Evolutionary conservation across 2,888 invertebrate genomes (phyloP).

Genomic region (Zele albiditarsus): DNA sequence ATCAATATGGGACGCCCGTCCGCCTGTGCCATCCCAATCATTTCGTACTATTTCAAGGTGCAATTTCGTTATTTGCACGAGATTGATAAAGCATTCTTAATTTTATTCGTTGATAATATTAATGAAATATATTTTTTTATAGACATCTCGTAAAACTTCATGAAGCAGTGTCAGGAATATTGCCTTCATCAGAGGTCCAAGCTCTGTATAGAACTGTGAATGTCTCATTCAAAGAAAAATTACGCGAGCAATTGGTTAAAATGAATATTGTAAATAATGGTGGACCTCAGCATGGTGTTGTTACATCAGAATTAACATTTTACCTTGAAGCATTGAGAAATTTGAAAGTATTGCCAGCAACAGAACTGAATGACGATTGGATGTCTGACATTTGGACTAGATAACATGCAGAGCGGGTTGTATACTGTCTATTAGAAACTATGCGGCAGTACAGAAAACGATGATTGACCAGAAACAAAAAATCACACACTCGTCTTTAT

Average conservation of each 20-base stretch:
- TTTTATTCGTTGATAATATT: slow-evolving; percentile 7
- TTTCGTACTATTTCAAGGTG: slow-evolving; percentile 88
- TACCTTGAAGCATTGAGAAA: slow-evolving; percentile 90
- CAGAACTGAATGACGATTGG: slow-evolving; percentile 83
- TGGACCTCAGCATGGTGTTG: slow-evolving; percentile 96
- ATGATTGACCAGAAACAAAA: neutral
- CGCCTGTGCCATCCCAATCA: slow-evolving; percentile 94
- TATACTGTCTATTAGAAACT: slow-evolving; percentile 69
- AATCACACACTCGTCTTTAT: neutral
- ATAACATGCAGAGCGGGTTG: slow-evolving; percentile 74
- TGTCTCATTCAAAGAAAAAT: slow-evolving; percentile 88
- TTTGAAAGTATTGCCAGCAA: slow-evolving; percentile 83
- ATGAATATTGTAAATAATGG: slow-evolving; percentile 95
- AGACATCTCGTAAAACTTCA: slow-evolving; percentile 91
- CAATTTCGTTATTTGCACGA: neutral
- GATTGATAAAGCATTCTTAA: slow-evolving; percentile 1
- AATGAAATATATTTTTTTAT: slow-evolving; percentile 68
- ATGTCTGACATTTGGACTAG: slow-evolving; percentile 89
- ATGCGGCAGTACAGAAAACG: slow-evolving; percentile 56
- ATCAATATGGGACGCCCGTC: slow-evolving; percentile 92
- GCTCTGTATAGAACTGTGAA: slow-evolving; percentile 86
- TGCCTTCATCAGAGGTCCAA: slow-evolving; percentile 86
- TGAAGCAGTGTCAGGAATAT: slow-evolving; percentile 89
- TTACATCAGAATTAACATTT: slow-evolving; percentile 93
- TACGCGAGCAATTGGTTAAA: slow-evolving; percentile 87